phyloP scores from a whole-genome alignment of 2,113 vertebrate species.

The Dendrocopos noguchii region DNA sequence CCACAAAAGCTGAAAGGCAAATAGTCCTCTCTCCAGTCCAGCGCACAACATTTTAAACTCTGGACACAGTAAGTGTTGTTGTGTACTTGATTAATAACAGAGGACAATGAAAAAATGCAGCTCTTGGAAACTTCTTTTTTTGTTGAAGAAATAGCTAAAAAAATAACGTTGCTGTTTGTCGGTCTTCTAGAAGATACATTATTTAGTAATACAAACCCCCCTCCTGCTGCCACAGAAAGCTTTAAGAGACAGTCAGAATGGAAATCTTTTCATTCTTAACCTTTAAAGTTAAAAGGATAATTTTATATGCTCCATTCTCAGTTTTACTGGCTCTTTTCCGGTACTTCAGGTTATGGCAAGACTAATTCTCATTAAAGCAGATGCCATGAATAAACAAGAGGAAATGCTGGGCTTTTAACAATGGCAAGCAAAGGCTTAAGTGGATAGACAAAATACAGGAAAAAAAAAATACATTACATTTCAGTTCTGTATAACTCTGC shows the following conservation, averaged over 20 bases:
- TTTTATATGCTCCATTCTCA: neutral
- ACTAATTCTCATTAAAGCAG: neutral
- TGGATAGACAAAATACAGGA: neutral
- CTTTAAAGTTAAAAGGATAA: neutral
- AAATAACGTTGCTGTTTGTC: neutral
- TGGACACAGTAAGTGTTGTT: neutral
- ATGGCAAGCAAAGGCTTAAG: neutral
- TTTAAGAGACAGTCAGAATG: neutral
- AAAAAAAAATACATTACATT: conserved; percentile 65
- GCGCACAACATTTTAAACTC: neutral
- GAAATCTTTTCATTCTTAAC: conserved; percentile 21
- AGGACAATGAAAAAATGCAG: neutral
- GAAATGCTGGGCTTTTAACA: neutral
- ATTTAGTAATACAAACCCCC: neutral
- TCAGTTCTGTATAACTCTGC: conserved; percentile 51
- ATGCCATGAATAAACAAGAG: neutral
- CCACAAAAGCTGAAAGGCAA: neutral
- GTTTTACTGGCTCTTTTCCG: conserved; percentile 27
- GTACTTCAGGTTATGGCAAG: neutral
- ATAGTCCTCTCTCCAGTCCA: neutral
- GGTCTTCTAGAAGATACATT: neutral
- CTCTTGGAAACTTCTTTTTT: neutral
- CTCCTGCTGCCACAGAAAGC: neutral
- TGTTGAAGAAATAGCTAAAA: neutral
- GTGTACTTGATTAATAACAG: neutral